Evolutionary conservation across 2,888 invertebrate species (phyloP).

Genomic region (Anagyrus pseudococci): DNA sequence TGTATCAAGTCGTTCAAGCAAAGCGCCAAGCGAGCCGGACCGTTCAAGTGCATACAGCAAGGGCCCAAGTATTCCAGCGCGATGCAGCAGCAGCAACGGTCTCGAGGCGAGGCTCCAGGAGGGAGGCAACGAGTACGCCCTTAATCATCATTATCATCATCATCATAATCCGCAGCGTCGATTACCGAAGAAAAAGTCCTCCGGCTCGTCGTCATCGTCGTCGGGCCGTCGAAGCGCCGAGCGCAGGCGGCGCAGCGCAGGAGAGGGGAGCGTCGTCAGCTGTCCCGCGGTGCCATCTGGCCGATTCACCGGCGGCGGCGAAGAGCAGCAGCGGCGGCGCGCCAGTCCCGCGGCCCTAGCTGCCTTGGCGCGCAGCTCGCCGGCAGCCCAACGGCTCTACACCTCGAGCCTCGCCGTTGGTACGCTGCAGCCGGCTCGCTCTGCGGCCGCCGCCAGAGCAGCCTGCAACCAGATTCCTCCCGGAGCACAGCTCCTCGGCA

Average conservation of each 20-base stretch:
- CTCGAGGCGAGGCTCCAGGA: neutral
- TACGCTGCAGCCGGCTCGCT: conserved; percentile 16
- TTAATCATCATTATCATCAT: neutral
- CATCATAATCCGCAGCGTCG: neutral
- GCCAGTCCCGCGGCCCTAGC: conserved; percentile 33
- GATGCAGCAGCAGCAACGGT: neutral
- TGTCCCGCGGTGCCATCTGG: conserved; percentile 46
- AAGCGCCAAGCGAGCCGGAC: conserved; percentile 1
- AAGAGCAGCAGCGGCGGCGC: conserved; percentile 18
- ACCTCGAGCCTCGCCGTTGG: conserved; percentile 36
- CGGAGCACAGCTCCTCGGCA: conserved; percentile 15
- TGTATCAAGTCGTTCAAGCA: neutral
- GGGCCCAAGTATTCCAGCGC: too few relatives aligned
- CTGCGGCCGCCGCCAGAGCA: conserved; percentile 8
- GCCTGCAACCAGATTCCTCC: conserved; percentile 17
- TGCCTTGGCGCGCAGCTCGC: conserved; percentile 17
- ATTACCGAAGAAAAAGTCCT: too few relatives aligned
- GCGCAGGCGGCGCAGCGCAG: conserved; percentile 22
- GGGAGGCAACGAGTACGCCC: neutral
- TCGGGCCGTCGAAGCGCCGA: neutral
- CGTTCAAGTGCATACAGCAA: neutral
- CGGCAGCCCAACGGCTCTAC: conserved; percentile 21
- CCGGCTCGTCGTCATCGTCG: too few relatives aligned
- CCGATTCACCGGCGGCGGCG: conserved; percentile 1
- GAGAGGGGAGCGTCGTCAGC: conserved; percentile 44